Conservation (phyloP, 92 coral and sea anemone species). For the Actinernus sp. region DNA sequence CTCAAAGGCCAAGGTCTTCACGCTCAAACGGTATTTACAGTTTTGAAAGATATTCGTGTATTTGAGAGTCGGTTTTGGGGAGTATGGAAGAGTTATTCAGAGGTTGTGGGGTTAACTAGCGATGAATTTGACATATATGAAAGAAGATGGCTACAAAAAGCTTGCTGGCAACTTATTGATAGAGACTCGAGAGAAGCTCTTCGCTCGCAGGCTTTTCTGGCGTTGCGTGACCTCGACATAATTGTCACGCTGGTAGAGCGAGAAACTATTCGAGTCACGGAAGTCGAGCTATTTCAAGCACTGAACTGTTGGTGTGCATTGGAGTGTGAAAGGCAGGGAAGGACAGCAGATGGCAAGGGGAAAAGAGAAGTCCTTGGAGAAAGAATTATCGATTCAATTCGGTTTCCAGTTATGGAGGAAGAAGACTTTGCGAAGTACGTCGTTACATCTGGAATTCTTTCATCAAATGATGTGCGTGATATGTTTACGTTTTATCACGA, state of each 20-base stretch:
- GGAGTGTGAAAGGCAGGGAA: constrained; percentile 12
- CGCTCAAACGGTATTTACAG: too few relatives aligned
- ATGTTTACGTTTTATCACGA: too few relatives aligned
- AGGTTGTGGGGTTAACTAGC: too few relatives aligned
- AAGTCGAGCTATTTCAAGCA: constrained; percentile 28
- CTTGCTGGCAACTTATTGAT: too few relatives aligned
- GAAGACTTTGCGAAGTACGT: constrained; percentile 42
- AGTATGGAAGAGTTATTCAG: too few relatives aligned
- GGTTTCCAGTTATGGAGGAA: constrained; percentile 52
- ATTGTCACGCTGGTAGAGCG: constrained; percentile 1
- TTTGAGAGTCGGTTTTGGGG: too few relatives aligned
- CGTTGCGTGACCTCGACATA: not conserved
- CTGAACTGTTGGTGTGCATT: constrained; percentile 28
- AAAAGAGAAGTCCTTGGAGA: constrained; percentile 52
- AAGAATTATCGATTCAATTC: constrained; percentile 25
- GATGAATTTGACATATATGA: too few relatives aligned
- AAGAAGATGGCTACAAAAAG: too few relatives aligned
- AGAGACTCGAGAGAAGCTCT: too few relatives aligned
- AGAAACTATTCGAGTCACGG: not conserved
- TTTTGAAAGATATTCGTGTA: too few relatives aligned
- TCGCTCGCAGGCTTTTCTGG: constrained; percentile 4
- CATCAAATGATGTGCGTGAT: constrained; percentile 14
- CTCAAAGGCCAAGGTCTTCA: too few relatives aligned
- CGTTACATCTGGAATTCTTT: constrained; percentile 16
- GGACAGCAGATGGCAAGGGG: constrained; percentile 1